A percentile compares a stretch with the other conserved stretches of the same genome.
These are phyloP conservation scores for Albula goreensis DNA, from an alignment of 2,113 vertebrate species.

Conservation along the genomic window DNA sequence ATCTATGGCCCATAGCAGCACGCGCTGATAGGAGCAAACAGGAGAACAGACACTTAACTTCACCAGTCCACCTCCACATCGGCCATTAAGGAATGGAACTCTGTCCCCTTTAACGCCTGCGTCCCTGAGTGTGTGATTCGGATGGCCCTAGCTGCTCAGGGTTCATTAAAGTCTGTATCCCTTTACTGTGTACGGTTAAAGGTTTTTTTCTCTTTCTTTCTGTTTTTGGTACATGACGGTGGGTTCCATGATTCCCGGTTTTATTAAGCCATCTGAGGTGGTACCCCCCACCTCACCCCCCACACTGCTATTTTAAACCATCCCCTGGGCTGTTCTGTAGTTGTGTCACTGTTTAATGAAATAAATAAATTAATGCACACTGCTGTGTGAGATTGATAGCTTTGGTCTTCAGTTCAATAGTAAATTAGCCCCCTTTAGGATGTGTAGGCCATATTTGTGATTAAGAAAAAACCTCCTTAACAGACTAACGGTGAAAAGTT, in stretches of 20 bases:
- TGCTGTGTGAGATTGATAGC: constrained; percentile 97
- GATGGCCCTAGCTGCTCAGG: background rate
- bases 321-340: constrained; percentile 62
- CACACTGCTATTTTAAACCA: constrained; percentile 23
- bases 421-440: constrained; percentile 98
- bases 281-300: background rate
- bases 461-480: constrained; percentile 97
- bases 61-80: background rate
- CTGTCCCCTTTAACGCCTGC: background rate
- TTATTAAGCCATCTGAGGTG: too few relatives aligned
- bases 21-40: background rate
- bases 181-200: constrained; percentile 21
- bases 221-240: too few relatives aligned
- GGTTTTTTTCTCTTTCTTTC: background rate
- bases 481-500: constrained; percentile 93
- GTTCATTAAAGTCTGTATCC: background rate
- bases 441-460: constrained; percentile 95
- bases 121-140: background rate
- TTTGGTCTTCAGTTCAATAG: constrained; percentile 98
- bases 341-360: constrained; percentile 92
- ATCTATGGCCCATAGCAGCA: background rate
- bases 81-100: background rate
- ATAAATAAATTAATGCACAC: constrained; percentile 63
- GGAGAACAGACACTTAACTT: background rate
- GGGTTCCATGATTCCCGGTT: too few relatives aligned